Conservation (phyloP, 1,140 invertebrate genomes). For the Cyclargus thomasi region DNA sequence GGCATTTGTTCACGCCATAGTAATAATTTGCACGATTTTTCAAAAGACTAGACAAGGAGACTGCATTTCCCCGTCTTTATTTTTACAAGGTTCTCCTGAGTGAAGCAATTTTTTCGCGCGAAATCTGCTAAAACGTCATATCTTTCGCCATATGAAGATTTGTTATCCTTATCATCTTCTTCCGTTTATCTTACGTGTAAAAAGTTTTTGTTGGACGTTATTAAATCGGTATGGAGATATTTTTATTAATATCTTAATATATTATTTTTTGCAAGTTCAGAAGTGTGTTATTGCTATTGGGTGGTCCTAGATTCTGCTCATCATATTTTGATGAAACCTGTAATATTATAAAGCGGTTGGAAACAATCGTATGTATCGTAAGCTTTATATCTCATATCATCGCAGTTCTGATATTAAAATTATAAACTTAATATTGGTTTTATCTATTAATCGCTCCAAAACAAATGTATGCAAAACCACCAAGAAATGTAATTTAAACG, state of each 20-base stretch:
- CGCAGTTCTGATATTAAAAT: too few relatives aligned
- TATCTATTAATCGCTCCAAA: background rate
- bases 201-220: background rate
- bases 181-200: background rate
- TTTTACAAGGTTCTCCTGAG: slow-evolving; percentile 28
- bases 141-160: slow-evolving; percentile 5
- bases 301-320: too few relatives aligned
- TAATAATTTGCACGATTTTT: slow-evolving; percentile 49
- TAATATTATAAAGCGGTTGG: too few relatives aligned
- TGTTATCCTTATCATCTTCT: background rate
- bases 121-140: slow-evolving; percentile 15
- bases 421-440: too few relatives aligned
- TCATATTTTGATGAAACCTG: too few relatives aligned
- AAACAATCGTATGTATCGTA: background rate
- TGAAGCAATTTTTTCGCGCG: slow-evolving; percentile 6
- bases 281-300: too few relatives aligned
- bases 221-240: too few relatives aligned
- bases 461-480: background rate
- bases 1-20: slow-evolving; percentile 43
- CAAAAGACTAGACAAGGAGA: slow-evolving; percentile 39
- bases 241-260: too few relatives aligned
- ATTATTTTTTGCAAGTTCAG: too few relatives aligned
- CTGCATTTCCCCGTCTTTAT: slow-evolving; percentile 32
- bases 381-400: too few relatives aligned
- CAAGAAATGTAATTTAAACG: slow-evolving; percentile 20